A percentile compares a stretch with the other conserved stretches of the same genome.
Conservation (phyloP, 2,113 vertebrate genomes). For the Platycercus adscitus region DNA sequence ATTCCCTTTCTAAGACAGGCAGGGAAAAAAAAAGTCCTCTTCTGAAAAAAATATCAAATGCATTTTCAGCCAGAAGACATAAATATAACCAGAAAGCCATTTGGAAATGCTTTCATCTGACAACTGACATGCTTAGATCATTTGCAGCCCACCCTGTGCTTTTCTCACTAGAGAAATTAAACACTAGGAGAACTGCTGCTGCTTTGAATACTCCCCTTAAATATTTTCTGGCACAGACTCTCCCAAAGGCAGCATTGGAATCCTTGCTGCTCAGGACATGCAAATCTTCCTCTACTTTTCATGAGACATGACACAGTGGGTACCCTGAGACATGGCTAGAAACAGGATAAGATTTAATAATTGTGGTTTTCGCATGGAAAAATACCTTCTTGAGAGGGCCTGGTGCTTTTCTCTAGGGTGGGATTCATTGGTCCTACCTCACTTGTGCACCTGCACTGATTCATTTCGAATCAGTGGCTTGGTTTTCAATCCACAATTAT, state of each 20-base stretch:
- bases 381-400: not conserved
- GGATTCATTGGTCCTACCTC: not conserved
- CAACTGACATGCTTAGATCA: constrained; percentile 71
- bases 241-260: constrained; percentile 16
- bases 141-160: constrained; percentile 67
- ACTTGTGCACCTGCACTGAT: not conserved
- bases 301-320: not conserved
- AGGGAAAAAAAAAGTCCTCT: constrained; percentile 1
- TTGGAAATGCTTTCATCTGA: constrained; percentile 72
- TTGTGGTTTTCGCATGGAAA: not conserved
- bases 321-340: not conserved
- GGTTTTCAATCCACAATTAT: not conserved
- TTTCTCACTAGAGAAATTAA: constrained; percentile 72
- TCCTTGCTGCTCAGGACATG: not conserved
- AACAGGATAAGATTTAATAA: not conserved
- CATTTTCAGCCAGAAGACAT: constrained; percentile 67
- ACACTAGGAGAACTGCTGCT: constrained; percentile 60
- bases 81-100: constrained; percentile 72
- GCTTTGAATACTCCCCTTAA: constrained; percentile 63
- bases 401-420: not conserved
- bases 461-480: not conserved
- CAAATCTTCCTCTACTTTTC: not conserved
- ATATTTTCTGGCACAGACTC: constrained; percentile 57
- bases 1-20: constrained; percentile 51
- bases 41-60: constrained; percentile 67